Evolutionary conservation across 2,113 vertebrate species (phyloP).

Genomic region (Antigone vipio): DNA sequence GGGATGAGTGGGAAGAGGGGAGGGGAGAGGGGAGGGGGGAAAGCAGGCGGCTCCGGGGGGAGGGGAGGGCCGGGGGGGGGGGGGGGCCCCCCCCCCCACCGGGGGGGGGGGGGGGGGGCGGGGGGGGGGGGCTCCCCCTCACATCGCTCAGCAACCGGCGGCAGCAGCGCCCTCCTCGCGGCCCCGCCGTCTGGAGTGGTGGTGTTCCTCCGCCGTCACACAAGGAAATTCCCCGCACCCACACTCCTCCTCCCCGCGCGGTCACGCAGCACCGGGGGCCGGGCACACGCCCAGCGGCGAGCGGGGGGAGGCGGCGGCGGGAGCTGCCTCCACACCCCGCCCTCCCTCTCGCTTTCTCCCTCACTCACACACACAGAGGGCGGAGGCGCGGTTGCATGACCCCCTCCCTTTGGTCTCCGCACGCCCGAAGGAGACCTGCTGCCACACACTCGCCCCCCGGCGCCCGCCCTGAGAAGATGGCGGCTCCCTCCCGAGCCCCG

Average conservation of each 20-base stretch:
- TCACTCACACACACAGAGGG: background rate
- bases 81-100: too few relatives aligned
- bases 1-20: background rate
- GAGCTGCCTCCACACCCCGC: background rate
- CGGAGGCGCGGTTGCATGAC: background rate
- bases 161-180: constrained; percentile 11
- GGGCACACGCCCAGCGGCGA: constrained; percentile 37
- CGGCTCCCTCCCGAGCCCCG: background rate
- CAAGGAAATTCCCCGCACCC: constrained; percentile 62
- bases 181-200: constrained; percentile 8
- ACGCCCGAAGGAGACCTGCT: background rate
- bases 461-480: background rate
- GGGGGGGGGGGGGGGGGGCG: background rate
- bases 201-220: constrained; percentile 13
- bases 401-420: background rate
- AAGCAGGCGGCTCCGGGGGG: background rate
- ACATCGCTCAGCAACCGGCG: constrained; percentile 22
- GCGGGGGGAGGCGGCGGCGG: background rate
- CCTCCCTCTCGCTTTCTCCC: background rate
- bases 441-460: background rate
- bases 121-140: background rate
- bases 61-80: background rate
- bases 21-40: background rate
- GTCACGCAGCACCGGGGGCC: constrained; percentile 31
- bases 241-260: constrained; percentile 39